Base-by-base conservation (phyloP, 1,140 invertebrate species). In the Drosophila sp. region DNA sequence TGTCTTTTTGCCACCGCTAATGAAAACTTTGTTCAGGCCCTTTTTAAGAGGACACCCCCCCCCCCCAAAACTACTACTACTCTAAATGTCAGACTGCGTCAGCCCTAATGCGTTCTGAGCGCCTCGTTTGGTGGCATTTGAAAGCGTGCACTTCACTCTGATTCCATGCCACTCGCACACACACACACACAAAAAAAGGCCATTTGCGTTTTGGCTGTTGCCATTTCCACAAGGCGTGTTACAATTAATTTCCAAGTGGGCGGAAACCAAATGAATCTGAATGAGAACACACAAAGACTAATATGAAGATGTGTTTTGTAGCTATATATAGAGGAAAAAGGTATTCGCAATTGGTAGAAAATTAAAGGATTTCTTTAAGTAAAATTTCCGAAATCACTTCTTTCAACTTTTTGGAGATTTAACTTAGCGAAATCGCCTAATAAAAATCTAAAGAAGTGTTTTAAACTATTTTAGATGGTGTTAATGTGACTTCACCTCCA, bases 201-300 rank as follows among this genome's bases (percentile, higher is more conserved):
- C 44, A 50, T 50, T 50, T 50, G 44, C 44, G 17, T 17, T 27
- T 50, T 50, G 44, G 23, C 23, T 50, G 44, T 50, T 50, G 44
- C 27, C 44, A 50, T 50, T 50, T 50, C 44, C 44, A 50, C 44
- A 50, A 50, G 44, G 44, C 44, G 44, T 50, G 44, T 50, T 50
- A 50, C 44, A 50, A 50, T 50, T 50, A 50, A 50, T 50, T 50
- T 50, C 44, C 44, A 50, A 50, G 44, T 50, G 44, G 44, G 44
- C 44, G 44, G 44, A 23, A 50, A 50, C 23, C 44, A 50, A 50
- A 50, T 50, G 44, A 50, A 50, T 50, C 44, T 50, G 44, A 50
- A 50, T 50, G 25, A 50, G 44, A 27, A 27, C 44, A 50, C 25
- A 50, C 23, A 50, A 10, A 10, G 23, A n/a, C 44, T 50, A 50